phyloP scores from a whole-genome alignment of 2,113 vertebrate genomes.

The Pterocles burchelli region DNA sequence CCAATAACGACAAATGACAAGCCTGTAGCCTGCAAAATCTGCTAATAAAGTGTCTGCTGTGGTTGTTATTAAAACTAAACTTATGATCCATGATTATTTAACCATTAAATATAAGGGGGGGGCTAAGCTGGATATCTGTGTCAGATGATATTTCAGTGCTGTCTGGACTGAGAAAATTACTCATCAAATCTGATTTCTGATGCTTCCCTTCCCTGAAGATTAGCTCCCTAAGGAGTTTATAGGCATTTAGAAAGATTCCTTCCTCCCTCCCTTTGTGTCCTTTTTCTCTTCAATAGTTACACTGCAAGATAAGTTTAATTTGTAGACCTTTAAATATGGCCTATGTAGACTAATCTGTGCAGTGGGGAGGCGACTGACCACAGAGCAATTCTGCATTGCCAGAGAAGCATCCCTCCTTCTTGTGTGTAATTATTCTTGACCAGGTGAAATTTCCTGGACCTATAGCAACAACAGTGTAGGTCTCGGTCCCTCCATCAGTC shows the following conservation, averaged over 20 bases:
- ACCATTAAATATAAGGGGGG: constrained; percentile 62
- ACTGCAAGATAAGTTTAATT: neutral
- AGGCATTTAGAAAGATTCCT: constrained; percentile 1
- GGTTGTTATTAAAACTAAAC: constrained; percentile 70
- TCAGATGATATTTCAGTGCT: constrained; percentile 36
- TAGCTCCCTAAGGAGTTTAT: constrained; percentile 25
- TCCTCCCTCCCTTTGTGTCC: neutral
- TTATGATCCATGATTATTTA: constrained; percentile 70
- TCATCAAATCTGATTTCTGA: constrained; percentile 62
- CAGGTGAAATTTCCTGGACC: neutral
- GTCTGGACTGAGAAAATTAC: constrained; percentile 50
- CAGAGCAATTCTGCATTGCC: neutral
- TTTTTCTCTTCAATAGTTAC: constrained; percentile 18
- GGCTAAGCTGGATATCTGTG: constrained; percentile 46
- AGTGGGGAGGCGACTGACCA: neutral
- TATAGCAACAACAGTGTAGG: neutral
- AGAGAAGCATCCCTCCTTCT: neutral
- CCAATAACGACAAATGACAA: constrained; percentile 66
- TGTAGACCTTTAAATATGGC: neutral
- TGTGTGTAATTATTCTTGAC: neutral
- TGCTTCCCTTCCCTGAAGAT: constrained; percentile 41
- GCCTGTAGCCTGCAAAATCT: constrained; percentile 53
- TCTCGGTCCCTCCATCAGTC: neutral
- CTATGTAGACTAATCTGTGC: neutral
- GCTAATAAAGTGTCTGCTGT: constrained; percentile 68